Conservation (phyloP, 2,888 invertebrate genomes). For the Apamea sordens region DNA sequence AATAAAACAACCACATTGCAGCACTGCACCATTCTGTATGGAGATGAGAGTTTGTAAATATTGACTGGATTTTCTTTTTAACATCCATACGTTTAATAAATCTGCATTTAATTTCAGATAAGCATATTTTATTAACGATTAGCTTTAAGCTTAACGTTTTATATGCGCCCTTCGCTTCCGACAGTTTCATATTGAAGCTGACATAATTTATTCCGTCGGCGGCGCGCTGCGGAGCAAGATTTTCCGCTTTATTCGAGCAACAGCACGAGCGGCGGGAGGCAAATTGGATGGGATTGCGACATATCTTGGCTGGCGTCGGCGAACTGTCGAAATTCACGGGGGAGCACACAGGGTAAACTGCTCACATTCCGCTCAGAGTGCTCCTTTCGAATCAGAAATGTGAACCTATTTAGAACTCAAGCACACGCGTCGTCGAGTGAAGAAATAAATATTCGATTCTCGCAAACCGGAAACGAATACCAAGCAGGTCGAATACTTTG, state of each 20-base stretch:
- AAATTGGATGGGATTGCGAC: constrained; percentile 89
- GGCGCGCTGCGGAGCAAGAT: constrained; percentile 79
- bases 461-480: constrained; percentile 49
- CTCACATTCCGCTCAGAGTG: constrained; percentile 81
- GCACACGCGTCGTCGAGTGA: constrained; percentile 60
- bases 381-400: constrained; percentile 79
- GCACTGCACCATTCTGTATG: constrained; percentile 56
- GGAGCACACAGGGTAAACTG: constrained; percentile 83
- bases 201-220: constrained; percentile 85
- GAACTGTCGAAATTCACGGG: constrained; percentile 85
- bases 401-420: constrained; percentile 80
- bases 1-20: constrained; percentile 75
- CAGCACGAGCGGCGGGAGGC: constrained; percentile 84
- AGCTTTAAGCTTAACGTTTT: constrained; percentile 59
- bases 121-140: constrained; percentile 55
- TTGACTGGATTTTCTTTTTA: constrained; percentile 36
- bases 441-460: constrained; percentile 66
- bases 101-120: constrained; percentile 54
- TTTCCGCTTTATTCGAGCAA: constrained; percentile 87
- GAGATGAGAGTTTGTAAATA: constrained; percentile 40
- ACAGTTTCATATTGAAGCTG: constrained; percentile 79
- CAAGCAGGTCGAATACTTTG: constrained; percentile 37
- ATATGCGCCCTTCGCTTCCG: constrained; percentile 68
- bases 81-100: constrained; percentile 26
- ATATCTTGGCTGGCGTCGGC: constrained; percentile 85